These are phyloP conservation scores for Fukomys damarensis DNA, from an alignment of 2,113 vertebrate genomes.

Conservation along the genomic window DNA sequence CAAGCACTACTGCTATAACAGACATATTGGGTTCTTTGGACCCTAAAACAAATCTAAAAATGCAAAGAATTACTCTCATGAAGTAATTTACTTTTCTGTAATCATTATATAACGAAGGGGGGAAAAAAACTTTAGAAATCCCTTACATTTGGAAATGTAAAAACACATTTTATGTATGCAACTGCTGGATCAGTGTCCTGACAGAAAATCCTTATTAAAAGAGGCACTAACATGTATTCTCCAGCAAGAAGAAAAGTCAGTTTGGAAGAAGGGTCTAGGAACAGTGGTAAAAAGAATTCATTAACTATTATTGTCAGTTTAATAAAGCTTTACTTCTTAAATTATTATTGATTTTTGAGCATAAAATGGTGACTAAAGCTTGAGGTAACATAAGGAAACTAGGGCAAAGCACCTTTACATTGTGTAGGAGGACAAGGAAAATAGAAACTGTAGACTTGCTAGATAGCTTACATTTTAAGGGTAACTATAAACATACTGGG, in stretches of 20 bases:
- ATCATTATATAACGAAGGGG: not conserved
- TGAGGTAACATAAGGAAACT: not conserved
- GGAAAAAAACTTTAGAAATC: not conserved
- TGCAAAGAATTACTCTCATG: not conserved
- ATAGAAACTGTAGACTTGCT: not conserved
- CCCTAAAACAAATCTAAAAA: not conserved
- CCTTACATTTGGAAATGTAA: not conserved
- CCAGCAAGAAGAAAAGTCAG: not conserved
- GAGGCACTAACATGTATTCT: not conserved
- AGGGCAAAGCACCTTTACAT: not conserved
- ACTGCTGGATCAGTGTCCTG: not conserved
- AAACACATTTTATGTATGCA: not conserved
- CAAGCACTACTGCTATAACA: not conserved
- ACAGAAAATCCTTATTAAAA: not conserved
- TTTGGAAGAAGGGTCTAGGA: not conserved
- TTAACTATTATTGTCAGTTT: not conserved
- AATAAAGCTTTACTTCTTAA: not conserved
- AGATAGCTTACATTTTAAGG: not conserved
- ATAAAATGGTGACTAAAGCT: not conserved
- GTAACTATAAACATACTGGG: not conserved
- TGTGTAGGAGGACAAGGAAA: not conserved
- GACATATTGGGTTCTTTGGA: not conserved
- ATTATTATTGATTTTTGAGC: not conserved
- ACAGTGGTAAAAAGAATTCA: not conserved
- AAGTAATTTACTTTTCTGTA: not conserved